Conservation (phyloP, 2,888 invertebrate species). For the Oxycera nigricornis region DNA sequence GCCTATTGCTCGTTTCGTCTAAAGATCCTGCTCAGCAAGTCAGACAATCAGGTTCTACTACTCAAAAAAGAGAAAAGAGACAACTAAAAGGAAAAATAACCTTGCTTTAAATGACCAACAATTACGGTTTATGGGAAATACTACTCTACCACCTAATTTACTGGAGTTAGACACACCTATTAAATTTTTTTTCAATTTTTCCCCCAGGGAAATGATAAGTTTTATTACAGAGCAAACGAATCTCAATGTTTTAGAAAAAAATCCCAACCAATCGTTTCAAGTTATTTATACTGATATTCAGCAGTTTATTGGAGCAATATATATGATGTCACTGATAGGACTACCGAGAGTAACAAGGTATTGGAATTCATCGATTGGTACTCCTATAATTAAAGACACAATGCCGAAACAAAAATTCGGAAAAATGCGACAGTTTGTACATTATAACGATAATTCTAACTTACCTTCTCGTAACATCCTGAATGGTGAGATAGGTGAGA, state of each 20-base stretch:
- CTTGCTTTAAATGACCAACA: neutral
- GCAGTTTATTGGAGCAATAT: conserved; percentile 31
- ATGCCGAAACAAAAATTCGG: neutral
- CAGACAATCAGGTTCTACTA: neutral
- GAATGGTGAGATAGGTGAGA: no score
- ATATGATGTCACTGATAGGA: neutral
- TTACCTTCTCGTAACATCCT: neutral
- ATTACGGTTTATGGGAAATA: conserved; percentile 15
- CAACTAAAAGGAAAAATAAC: conserved; percentile 29
- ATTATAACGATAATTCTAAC: conserved; percentile 8
- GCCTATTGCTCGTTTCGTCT: neutral
- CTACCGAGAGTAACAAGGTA: neutral
- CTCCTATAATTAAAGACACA: neutral
- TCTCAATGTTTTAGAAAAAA: conserved; percentile 19
- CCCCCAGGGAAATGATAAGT: conserved; percentile 28
- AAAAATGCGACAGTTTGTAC: neutral
- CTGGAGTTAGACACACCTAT: conserved; percentile 12
- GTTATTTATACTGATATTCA: conserved; percentile 42
- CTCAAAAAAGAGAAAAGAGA: neutral
- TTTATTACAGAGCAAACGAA: conserved; percentile 30
- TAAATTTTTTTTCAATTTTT: conserved; percentile 40
- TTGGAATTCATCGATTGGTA: neutral
- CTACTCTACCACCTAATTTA: conserved; percentile 27
- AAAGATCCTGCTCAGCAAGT: neutral
- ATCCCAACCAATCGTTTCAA: conserved; percentile 37